phyloP scores from a whole-genome alignment of 2,113 vertebrate species.

The Sceloporus tristichus region DNA sequence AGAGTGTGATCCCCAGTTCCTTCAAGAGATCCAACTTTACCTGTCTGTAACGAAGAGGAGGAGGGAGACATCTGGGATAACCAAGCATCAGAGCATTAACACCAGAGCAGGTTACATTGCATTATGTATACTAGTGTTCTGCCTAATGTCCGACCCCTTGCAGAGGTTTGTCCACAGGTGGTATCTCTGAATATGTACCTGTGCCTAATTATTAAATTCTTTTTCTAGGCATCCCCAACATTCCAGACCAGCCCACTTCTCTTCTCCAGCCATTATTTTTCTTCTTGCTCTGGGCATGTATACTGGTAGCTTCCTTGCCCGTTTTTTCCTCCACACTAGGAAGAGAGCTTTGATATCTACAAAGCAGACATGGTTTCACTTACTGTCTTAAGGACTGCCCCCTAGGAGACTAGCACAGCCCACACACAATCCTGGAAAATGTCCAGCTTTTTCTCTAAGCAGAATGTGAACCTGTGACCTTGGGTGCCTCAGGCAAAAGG shows the following conservation, averaged over 20 bases:
- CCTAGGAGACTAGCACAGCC: conserved; percentile 58
- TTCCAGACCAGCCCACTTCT: background rate
- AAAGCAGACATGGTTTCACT: conserved; percentile 46
- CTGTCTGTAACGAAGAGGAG: conserved; percentile 85
- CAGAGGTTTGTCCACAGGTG: conserved; percentile 35
- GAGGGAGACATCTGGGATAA: conserved; percentile 84
- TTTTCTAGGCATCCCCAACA: background rate
- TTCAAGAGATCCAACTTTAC: conserved; percentile 86
- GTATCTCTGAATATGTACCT: conserved; percentile 7
- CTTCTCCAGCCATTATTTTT: background rate
- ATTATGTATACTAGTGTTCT: conserved; percentile 73
- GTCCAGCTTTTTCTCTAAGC: conserved; percentile 65
- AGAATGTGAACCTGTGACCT: conserved; percentile 69
- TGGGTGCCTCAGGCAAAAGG: conserved; percentile 60
- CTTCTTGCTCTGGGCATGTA: conserved; percentile 38
- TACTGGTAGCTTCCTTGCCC: background rate
- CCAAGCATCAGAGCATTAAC: conserved; percentile 83
- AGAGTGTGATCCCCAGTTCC: conserved; percentile 87
- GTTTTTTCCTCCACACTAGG: conserved; percentile 47
- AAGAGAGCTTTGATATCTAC: conserved; percentile 52
- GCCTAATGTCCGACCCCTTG: conserved; percentile 48
- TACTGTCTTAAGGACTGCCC: conserved; percentile 56
- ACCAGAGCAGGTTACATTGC: conserved; percentile 87
- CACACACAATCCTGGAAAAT: conserved; percentile 63
- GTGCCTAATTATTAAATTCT: conserved; percentile 8